Evolutionary conservation across 2,797 vertebrate species (phyloP), one percentile per base, ranked within the genome.

Genomic region (Eulemur coronatus): DNA sequence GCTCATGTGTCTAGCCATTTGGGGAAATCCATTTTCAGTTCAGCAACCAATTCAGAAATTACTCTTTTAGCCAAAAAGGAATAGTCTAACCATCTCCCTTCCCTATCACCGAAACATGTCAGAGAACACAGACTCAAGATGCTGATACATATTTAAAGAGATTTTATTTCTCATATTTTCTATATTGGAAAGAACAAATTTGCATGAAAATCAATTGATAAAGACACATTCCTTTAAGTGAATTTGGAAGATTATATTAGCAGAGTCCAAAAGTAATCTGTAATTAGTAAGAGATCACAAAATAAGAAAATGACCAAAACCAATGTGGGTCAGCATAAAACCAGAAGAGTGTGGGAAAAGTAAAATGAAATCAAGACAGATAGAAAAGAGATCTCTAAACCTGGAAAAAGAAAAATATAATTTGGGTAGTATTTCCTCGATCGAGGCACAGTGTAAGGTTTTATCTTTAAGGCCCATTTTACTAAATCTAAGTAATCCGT

Each of bases 241-340:
- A 38, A 87, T 90, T 92, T 43, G n/a, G 92, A 72, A 92, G 30
- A 87, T 28, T 95, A 28, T 13, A 84, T 67, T 84, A 88, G 30
- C 41, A 59, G 18, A 72, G 24, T 78, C 30, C 48, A 67, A 81
- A 92, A 84, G 46, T 81, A 76, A 59, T 76, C 59, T 72, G 7
- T 46, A 87, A 75, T 63, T 35, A 52, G 28, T 50, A 57, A 70
- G 75, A 38, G 11, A 5, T 70, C 9, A n/a, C 79, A 10, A 94
- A 92, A 22, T 84, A 85, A 84, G 52, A 67, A 52, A 91, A 69
- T 91, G 84, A 50, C 30, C 52, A 41, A 91, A 65, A 35, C 26
- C 38, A 33, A 43, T 38, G 4, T 33, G 84, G 70, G 84, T 9
- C n/a, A 63, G 24, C 22, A 3, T 48, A 79, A 86, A 55, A 84